phyloP scores from a whole-genome alignment of 2,113 vertebrate species.

The Gnathonemus echidnorhynchus region DNA sequence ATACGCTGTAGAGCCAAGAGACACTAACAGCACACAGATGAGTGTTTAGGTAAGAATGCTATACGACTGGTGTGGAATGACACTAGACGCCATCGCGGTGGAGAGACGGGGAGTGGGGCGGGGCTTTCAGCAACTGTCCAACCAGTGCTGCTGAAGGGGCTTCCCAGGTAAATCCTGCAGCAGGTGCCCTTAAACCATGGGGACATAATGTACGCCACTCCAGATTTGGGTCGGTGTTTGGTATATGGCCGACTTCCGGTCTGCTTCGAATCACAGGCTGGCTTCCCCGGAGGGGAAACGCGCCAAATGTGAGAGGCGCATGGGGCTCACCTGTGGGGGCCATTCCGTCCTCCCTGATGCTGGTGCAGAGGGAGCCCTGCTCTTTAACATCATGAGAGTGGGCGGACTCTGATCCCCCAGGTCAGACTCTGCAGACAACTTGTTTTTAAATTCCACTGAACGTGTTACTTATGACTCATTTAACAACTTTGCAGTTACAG shows the following conservation, averaged over 20 bases:
- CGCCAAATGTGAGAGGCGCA: background rate
- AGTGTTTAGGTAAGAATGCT: conserved; percentile 4
- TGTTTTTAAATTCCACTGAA: conserved; percentile 17
- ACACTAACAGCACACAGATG: background rate
- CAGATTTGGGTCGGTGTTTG: background rate
- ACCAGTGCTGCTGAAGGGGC: background rate
- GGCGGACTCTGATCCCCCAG: background rate
- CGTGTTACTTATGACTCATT: conserved; percentile 14
- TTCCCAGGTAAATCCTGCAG: background rate
- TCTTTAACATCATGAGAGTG: conserved; percentile 8
- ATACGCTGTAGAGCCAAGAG: background rate
- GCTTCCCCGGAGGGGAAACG: background rate
- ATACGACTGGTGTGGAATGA: background rate
- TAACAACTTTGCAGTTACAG: conserved; percentile 18
- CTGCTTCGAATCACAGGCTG: background rate
- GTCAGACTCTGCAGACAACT: conserved; percentile 11
- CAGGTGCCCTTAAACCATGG: background rate
- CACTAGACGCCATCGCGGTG: background rate
- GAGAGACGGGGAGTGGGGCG: background rate
- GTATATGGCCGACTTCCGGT: background rate
- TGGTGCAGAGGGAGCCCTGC: background rate
- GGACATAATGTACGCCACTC: background rate
- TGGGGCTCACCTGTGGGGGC: background rate
- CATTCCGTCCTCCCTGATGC: background rate
- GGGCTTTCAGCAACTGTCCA: background rate